These are phyloP conservation scores for Ecdyonurus torrentis DNA, from an alignment of 2,888 invertebrate genomes.

Conservation along the genomic window DNA sequence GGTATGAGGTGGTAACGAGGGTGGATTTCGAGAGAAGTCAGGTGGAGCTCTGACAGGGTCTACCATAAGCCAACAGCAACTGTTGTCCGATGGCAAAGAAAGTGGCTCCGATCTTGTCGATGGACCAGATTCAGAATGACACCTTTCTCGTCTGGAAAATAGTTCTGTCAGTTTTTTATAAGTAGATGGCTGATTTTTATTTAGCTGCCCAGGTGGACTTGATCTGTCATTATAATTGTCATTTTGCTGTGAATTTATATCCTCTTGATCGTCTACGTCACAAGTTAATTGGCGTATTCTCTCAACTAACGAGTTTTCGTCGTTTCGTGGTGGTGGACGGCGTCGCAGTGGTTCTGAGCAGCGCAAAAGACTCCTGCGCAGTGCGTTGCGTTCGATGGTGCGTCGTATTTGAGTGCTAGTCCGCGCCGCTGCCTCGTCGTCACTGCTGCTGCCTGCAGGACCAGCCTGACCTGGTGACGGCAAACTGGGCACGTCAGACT, in stretches of 20 bases:
- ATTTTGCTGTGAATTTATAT: background rate
- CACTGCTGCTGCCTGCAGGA: slow-evolving; percentile 21
- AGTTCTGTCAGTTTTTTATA: slow-evolving; percentile 46
- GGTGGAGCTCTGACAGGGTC: slow-evolving; percentile 3
- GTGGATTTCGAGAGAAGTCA: slow-evolving; percentile 1
- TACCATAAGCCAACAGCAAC: slow-evolving; percentile 2
- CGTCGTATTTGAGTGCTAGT: slow-evolving; percentile 35
- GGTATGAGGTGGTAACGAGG: background rate
- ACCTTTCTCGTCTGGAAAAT: slow-evolving; percentile 22
- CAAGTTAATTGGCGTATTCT: slow-evolving; percentile 73
- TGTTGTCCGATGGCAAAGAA: background rate
- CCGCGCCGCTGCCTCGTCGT: slow-evolving; percentile 22
- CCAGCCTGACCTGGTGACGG: slow-evolving; percentile 11
- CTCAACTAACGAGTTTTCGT: slow-evolving; percentile 65
- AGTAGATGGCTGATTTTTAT: slow-evolving; percentile 27
- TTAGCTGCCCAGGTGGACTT: slow-evolving; percentile 10
- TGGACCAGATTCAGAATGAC: background rate
- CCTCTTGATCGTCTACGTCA: slow-evolving; percentile 50
- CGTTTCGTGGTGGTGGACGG: slow-evolving; percentile 7
- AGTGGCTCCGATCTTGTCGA: background rate
- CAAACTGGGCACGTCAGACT: slow-evolving; percentile 14
- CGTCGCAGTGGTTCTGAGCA: slow-evolving; percentile 23
- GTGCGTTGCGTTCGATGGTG: slow-evolving; percentile 68
- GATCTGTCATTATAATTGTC: slow-evolving; percentile 7
- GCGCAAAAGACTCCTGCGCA: slow-evolving; percentile 60